A percentile compares a stretch with the other conserved stretches of the same genome.
phyloP scores from a whole-genome alignment of 2,797 vertebrate species.

The Microhierax caerulescens region DNA sequence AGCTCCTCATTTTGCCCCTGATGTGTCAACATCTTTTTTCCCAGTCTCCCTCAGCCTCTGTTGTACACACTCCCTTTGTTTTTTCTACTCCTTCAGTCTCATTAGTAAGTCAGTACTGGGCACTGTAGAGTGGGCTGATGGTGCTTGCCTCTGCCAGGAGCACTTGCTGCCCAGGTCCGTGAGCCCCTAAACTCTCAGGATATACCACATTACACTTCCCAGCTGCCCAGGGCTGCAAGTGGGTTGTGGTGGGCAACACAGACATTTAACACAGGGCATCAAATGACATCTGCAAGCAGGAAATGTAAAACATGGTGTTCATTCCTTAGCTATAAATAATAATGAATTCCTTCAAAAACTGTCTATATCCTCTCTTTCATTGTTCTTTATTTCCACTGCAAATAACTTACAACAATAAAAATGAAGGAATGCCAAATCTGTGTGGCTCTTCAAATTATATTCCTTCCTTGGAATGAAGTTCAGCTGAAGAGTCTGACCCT shows the following conservation, averaged over 20 bases:
- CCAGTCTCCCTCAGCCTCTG: neutral
- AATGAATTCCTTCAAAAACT: neutral
- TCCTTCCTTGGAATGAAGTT: conserved; percentile 5
- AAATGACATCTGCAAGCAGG: neutral
- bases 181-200: neutral
- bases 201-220: neutral
- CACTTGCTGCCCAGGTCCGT: neutral
- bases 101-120: neutral
- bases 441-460: conserved; percentile 16
- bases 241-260: neutral
- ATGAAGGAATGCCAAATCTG: conserved; percentile 12
- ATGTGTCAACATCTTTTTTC: neutral
- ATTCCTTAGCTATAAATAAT: neutral
- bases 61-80: neutral
- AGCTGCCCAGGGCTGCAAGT: neutral
- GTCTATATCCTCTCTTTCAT: neutral
- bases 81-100: neutral
- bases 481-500: neutral
- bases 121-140: fast-evolving
- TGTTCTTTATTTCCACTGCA: conserved; percentile 33
- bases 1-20: neutral
- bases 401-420: conserved; percentile 49
- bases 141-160: neutral
- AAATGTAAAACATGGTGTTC: neutral
- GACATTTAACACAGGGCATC: neutral